Conservation (phyloP, 2,888 invertebrate species). For the Entomobrya multifasciata region DNA sequence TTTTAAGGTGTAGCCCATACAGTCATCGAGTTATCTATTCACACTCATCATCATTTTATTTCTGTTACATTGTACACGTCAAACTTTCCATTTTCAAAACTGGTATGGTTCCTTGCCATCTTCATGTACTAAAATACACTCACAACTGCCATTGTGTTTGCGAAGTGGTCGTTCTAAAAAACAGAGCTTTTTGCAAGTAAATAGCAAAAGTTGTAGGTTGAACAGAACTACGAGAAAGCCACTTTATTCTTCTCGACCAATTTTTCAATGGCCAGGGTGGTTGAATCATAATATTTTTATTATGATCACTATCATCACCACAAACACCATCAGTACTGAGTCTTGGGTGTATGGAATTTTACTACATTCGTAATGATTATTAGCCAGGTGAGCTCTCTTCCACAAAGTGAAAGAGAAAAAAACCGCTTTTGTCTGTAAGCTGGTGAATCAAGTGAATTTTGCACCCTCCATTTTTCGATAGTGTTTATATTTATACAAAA, state of each 20-base stretch:
- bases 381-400: too few relatives aligned
- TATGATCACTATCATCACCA: slow-evolving; percentile 27
- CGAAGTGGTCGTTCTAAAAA: too few relatives aligned
- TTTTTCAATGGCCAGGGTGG: slow-evolving; percentile 22
- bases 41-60: slow-evolving; percentile 41
- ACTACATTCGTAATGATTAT: too few relatives aligned
- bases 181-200: background rate
- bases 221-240: background rate
- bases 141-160: background rate
- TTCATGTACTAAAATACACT: background rate
- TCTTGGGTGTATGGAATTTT: too few relatives aligned
- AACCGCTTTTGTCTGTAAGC: too few relatives aligned
- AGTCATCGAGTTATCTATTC: slow-evolving; percentile 41
- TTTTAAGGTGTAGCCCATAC: too few relatives aligned
- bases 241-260: slow-evolving; percentile 31
- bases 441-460: too few relatives aligned
- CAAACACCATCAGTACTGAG: too few relatives aligned
- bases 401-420: too few relatives aligned
- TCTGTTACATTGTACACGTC: slow-evolving; percentile 34
- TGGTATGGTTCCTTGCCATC: background rate
- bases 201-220: background rate
- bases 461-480: too few relatives aligned
- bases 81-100: too few relatives aligned
- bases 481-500: too few relatives aligned
- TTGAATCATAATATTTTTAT: slow-evolving; percentile 19